Conservation (phyloP, 2,888 invertebrate species). For the Drosophila picticornis region DNA sequence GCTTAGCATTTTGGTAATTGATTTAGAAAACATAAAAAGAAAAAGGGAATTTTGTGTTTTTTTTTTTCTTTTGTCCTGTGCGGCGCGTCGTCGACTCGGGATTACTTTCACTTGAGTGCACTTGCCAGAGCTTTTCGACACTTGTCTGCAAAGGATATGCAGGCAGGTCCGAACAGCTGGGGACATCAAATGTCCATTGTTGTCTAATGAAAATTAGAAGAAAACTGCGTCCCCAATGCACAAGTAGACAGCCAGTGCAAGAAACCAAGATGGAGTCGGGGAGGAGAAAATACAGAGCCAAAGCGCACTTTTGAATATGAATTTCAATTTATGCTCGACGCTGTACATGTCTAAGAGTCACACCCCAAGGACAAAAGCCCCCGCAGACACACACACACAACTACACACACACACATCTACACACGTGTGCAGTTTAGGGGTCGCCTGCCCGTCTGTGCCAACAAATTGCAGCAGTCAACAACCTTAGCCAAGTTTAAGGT, state of each 20-base stretch:
- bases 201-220: conserved; percentile 74
- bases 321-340: conserved; percentile 69
- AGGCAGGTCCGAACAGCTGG: conserved; percentile 42
- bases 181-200: conserved; percentile 58
- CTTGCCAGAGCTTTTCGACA: conserved; percentile 58
- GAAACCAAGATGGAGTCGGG: background rate
- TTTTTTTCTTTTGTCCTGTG: conserved; percentile 3
- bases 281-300: background rate
- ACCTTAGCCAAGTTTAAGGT: conserved; percentile 78
- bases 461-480: conserved; percentile 78
- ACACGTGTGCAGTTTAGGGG: conserved; percentile 40
- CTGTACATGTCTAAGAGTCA: conserved; percentile 72
- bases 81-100: conserved; percentile 32
- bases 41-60: conserved; percentile 12
- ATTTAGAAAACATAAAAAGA: conserved; percentile 62
- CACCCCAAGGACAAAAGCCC: conserved; percentile 59
- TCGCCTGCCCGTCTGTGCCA: conserved; percentile 53
- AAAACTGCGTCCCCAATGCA: conserved; percentile 63
- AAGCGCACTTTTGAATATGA: conserved; percentile 67
- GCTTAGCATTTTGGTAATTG: conserved; percentile 60
- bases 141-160: conserved; percentile 47
- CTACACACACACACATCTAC: conserved; percentile 17
- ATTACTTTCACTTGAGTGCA: conserved; percentile 78
- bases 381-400: conserved; percentile 13
- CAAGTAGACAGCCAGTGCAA: conserved; percentile 18